phyloP scores from a whole-genome alignment of 1,140 invertebrate species.

The Eumeta japonica region DNA sequence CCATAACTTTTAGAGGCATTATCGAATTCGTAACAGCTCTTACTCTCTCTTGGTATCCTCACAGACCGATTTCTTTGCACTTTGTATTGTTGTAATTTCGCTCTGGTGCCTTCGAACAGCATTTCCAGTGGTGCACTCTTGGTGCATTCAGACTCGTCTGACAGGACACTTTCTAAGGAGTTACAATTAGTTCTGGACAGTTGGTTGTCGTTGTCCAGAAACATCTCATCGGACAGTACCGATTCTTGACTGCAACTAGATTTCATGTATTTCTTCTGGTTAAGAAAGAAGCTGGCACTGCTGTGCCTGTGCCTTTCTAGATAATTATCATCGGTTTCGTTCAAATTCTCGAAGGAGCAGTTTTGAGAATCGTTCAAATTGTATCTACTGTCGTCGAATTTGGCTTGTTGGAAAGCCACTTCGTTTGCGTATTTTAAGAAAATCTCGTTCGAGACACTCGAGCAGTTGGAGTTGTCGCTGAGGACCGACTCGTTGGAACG shows the following conservation, averaged over 20 bases:
- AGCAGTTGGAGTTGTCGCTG: constrained; percentile 55
- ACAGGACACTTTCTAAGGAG: constrained; percentile 75
- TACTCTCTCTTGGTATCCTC: constrained; percentile 41
- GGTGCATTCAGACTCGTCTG: constrained; percentile 74
- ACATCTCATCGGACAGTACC: constrained; percentile 69
- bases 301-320: constrained; percentile 58
- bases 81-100: constrained; percentile 28
- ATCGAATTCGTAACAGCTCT: constrained; percentile 57
- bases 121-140: constrained; percentile 74
- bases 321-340: constrained; percentile 44
- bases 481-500: constrained; percentile 53
- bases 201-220: constrained; percentile 61
- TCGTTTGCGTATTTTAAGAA: constrained; percentile 55
- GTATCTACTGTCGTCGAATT: constrained; percentile 42
- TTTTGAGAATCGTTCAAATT: constrained; percentile 52
- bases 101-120: constrained; percentile 59
- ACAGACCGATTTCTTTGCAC: constrained; percentile 17
- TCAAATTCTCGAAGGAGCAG: constrained; percentile 51
- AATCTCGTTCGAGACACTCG: constrained; percentile 55
- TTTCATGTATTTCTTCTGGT: constrained; percentile 59
- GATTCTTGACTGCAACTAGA: constrained; percentile 69
- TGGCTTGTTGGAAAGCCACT: constrained; percentile 49
- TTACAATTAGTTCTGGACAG: constrained; percentile 64
- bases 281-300: constrained; percentile 67
- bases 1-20: constrained; percentile 61